These are phyloP conservation scores for Podocnemis expansa DNA, from an alignment of 2,113 vertebrate species.

Conservation along the genomic window DNA sequence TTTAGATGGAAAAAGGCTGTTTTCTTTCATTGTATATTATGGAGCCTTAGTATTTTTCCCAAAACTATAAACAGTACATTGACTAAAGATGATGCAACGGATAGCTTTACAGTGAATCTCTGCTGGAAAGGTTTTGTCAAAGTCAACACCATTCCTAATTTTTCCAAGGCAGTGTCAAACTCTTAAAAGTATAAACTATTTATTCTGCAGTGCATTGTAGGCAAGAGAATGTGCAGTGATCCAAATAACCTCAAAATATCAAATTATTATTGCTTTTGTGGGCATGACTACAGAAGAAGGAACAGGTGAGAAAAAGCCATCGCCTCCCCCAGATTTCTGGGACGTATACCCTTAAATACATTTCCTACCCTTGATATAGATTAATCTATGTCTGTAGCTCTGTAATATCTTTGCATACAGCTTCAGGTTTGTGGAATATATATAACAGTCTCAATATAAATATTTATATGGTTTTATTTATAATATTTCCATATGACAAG, in stretches of 20 bases:
- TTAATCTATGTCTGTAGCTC: not conserved
- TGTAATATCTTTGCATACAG: not conserved
- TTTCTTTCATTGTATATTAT: not conserved
- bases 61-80: not conserved
- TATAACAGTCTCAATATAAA: not conserved
- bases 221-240: not conserved
- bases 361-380: not conserved
- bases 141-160: constrained; percentile 79
- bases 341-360: not conserved
- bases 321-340: not conserved
- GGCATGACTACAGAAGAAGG: not conserved
- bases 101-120: constrained; percentile 60
- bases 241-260: not conserved
- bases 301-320: not conserved
- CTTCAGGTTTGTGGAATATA: not conserved
- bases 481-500: not conserved
- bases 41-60: not conserved
- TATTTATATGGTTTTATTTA: not conserved
- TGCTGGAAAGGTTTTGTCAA: constrained; percentile 80
- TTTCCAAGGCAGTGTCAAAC: constrained; percentile 73
- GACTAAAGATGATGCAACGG: not conserved
- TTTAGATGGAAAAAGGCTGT: not conserved
- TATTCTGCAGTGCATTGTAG: constrained; percentile 45
- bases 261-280: not conserved
- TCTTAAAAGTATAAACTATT: constrained; percentile 64